These are phyloP conservation scores for Takifugu flavidus DNA, from an alignment of 2,113 vertebrate genomes.

Conservation along the genomic window DNA sequence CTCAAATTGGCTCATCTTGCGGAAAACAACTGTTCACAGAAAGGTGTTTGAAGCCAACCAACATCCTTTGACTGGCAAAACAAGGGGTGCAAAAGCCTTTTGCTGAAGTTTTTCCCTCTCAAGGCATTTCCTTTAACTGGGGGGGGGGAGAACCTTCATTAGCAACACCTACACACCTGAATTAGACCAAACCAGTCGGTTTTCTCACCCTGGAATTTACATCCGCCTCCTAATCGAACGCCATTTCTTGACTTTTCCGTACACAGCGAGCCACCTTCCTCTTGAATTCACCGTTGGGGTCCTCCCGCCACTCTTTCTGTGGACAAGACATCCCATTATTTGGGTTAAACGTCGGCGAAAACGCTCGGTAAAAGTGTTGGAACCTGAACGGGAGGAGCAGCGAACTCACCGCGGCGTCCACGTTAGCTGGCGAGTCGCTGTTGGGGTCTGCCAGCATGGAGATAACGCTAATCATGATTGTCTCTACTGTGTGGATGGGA, in stretches of 20 bases:
- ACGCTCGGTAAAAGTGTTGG: background rate
- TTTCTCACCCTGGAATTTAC: slow-evolving; percentile 67
- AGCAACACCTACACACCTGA: background rate
- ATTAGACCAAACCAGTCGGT: background rate
- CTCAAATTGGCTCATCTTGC: slow-evolving; percentile 67
- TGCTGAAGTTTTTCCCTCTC: slow-evolving; percentile 61
- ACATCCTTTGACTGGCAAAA: slow-evolving; percentile 71
- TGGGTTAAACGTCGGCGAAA: background rate
- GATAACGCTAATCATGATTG: slow-evolving; percentile 99
- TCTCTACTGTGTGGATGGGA: slow-evolving; percentile 98
- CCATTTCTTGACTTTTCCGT: slow-evolving; percentile 84
- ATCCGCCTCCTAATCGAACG: slow-evolving; percentile 72
- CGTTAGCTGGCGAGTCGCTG: slow-evolving; percentile 97
- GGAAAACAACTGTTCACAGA: slow-evolving; percentile 63
- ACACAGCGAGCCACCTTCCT: slow-evolving; percentile 82
- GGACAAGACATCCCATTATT: slow-evolving; percentile 13
- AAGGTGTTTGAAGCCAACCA: slow-evolving; percentile 58
- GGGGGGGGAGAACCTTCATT: background rate
- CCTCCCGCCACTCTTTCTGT: slow-evolving; percentile 84
- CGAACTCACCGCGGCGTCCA: slow-evolving; percentile 92
- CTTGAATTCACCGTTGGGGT: slow-evolving; percentile 82
- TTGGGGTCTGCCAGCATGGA: slow-evolving; percentile 99
- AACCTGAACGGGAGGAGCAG: background rate
- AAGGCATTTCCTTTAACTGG: slow-evolving; percentile 71
- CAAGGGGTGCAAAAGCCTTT: slow-evolving; percentile 71